These are phyloP conservation scores for Myotis yumanensis DNA, from an alignment of 2,113 vertebrate species.

Conservation along the genomic window DNA sequence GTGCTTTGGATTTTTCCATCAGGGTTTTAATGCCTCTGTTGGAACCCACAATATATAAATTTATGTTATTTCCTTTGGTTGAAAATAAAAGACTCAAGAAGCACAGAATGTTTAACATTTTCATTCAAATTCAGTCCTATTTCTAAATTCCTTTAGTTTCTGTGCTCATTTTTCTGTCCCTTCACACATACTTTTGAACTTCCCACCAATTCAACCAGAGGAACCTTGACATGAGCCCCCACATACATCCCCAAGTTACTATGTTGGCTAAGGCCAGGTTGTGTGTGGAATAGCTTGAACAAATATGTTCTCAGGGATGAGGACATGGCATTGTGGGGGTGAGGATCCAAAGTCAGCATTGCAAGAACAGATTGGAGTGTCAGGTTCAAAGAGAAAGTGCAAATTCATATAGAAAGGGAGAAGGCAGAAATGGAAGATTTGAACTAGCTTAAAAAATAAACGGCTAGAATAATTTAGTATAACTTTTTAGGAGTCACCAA, in stretches of 20 bases:
- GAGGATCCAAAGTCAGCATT: background rate
- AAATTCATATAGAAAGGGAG: background rate
- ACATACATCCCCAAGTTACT: background rate
- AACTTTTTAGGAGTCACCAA: background rate
- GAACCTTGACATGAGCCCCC: background rate
- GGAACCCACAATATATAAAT: background rate
- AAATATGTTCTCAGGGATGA: background rate
- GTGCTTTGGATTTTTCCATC: background rate
- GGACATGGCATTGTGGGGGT: rapidly evolving
- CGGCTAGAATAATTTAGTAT: background rate
- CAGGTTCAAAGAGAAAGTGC: background rate
- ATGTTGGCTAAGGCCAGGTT: rapidly evolving
- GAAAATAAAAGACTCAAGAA: background rate
- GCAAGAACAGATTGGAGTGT: background rate
- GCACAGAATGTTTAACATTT: background rate
- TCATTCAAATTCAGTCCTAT: background rate
- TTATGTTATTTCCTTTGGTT: background rate
- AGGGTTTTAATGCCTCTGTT: background rate
- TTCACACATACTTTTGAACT: background rate
- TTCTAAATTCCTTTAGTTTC: background rate
- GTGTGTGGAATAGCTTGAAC: too few species aligned
- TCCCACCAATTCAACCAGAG: background rate
- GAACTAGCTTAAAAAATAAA: background rate
- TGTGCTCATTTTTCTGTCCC: background rate
- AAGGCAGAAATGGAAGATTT: background rate